A percentile compares a stretch with the other conserved stretches of the same genome.
Evolutionary conservation across 2,888 invertebrate species (phyloP).

Genomic region (Acronicta alni): DNA sequence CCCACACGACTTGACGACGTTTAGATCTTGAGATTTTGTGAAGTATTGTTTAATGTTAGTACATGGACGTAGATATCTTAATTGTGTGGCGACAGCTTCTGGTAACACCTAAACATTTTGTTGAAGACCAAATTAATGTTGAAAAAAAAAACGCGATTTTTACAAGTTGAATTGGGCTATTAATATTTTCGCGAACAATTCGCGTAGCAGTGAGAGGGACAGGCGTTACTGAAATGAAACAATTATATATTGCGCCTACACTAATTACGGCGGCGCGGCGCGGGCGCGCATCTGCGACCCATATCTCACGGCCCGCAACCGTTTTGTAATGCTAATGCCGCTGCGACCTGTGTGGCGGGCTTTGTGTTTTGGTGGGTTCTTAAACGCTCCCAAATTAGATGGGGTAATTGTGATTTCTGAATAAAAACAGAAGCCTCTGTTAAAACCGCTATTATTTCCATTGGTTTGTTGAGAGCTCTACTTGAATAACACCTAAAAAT

Average conservation of each 20-base stretch:
- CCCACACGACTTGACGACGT: slow-evolving; percentile 85
- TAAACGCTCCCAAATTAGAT: slow-evolving; percentile 57
- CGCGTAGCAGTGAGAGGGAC: slow-evolving; percentile 31
- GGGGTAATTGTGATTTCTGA: slow-evolving; percentile 38
- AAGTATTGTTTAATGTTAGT: slow-evolving; percentile 75
- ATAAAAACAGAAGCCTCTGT: slow-evolving; percentile 37
- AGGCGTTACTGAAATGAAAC: slow-evolving; percentile 75
- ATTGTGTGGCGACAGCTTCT: slow-evolving; percentile 43
- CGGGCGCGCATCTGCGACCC: slow-evolving; percentile 83
- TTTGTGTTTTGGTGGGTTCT: slow-evolving; percentile 67
- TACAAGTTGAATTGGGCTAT: slow-evolving; percentile 12
- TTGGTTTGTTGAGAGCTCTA: neutral
- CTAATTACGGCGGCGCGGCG: slow-evolving; percentile 74
- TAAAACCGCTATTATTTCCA: slow-evolving; percentile 14
- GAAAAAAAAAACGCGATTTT: slow-evolving; percentile 6
- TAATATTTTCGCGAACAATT: slow-evolving; percentile 37
- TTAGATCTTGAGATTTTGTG: slow-evolving; percentile 81
- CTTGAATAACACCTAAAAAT: no score
- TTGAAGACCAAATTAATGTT: slow-evolving; percentile 7
- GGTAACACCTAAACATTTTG: slow-evolving; percentile 10
- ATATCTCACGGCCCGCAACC: slow-evolving; percentile 83
- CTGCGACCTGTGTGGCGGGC: slow-evolving; percentile 66
- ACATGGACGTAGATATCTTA: slow-evolving; percentile 53
- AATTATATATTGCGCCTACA: slow-evolving; percentile 83
- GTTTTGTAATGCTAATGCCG: slow-evolving; percentile 82